phyloP scores from a whole-genome alignment of 2,888 invertebrate species.

The Hecatera dysodea region DNA sequence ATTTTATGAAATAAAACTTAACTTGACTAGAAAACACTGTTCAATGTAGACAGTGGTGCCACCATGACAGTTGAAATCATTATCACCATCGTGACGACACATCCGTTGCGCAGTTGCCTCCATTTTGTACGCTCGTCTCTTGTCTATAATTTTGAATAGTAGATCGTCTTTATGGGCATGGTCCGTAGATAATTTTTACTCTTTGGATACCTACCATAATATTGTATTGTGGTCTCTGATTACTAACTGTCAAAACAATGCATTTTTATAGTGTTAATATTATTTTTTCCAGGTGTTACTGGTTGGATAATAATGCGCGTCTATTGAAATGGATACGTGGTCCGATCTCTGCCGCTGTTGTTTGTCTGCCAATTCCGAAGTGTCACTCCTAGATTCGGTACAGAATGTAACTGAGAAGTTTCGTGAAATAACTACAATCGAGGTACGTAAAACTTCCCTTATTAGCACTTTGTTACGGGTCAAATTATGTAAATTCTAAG shows the following conservation, averaged over 20 bases:
- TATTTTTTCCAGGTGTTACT: constrained; percentile 81
- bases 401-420: constrained; percentile 82
- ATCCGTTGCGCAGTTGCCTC: constrained; percentile 73
- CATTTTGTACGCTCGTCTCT: constrained; percentile 86
- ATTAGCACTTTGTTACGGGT: background rate
- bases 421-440: constrained; percentile 83
- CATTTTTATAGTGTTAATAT: constrained; percentile 71
- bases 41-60: constrained; percentile 36
- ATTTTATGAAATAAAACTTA: background rate
- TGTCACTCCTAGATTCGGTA: constrained; percentile 83
- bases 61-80: constrained; percentile 47
- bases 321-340: constrained; percentile 87
- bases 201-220: constrained; percentile 82
- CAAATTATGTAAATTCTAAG: background rate
- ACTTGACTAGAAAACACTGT: constrained; percentile 24
- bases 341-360: constrained; percentile 87
- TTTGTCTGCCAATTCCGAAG: constrained; percentile 83
- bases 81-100: constrained; percentile 60
- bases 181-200: constrained; percentile 91
- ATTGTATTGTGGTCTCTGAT: constrained; percentile 83
- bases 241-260: constrained; percentile 86
- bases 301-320: constrained; percentile 78
- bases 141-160: constrained; percentile 88
- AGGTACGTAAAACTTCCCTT: constrained; percentile 72
- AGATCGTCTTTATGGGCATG: constrained; percentile 89